phyloP scores from a whole-genome alignment of 2,888 invertebrate genomes.

The Dermolepida albohirtum region DNA sequence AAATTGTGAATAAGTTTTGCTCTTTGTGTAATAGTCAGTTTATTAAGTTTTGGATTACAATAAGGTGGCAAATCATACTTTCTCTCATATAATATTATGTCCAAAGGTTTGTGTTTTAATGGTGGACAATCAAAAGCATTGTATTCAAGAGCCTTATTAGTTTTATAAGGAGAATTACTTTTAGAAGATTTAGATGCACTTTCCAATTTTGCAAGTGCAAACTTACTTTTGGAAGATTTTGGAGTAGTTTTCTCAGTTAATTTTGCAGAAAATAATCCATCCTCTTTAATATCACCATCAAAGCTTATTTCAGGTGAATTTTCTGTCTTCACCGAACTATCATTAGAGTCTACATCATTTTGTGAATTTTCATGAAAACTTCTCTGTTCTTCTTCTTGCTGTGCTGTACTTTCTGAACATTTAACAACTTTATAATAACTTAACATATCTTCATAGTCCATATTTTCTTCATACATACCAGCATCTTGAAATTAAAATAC shows the following conservation, averaged over 20 bases:
- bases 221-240: conserved; percentile 1
- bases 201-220: background rate
- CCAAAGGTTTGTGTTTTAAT: conserved; percentile 42
- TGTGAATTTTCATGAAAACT: conserved; percentile 24
- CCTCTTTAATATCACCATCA: background rate
- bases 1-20: conserved; percentile 41
- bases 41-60: conserved; percentile 42
- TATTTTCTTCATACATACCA: conserved; percentile 47
- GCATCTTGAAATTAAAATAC: conserved; percentile 43
- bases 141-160: conserved; percentile 21
- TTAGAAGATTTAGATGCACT: background rate
- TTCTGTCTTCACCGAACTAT: background rate
- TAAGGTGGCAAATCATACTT: conserved; percentile 45
- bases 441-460: conserved; percentile 46
- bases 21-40: conserved; percentile 40
- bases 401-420: conserved; percentile 47
- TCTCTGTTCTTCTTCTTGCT: conserved; percentile 46
- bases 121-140: conserved; percentile 44
- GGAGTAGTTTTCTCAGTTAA: conserved; percentile 2
- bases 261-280: conserved; percentile 1
- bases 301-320: background rate
- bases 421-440: conserved; percentile 47
- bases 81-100: conserved; percentile 24
- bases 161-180: background rate
- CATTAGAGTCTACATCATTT: background rate